Base-by-base conservation (phyloP, 1,140 invertebrate species). In the Sinella curviseta region DNA sequence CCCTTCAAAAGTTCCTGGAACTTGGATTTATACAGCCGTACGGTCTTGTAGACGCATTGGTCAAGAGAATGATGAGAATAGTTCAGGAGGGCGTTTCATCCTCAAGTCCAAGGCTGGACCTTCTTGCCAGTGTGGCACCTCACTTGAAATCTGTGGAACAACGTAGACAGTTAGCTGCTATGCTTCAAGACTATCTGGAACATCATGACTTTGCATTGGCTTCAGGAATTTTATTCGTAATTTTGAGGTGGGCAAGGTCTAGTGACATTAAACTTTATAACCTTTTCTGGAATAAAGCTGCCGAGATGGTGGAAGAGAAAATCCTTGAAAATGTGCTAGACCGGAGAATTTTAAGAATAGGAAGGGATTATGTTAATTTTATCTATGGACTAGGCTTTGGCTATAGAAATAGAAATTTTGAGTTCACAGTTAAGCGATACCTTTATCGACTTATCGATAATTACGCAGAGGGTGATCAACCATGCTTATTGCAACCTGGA, bases 291-390 rank as follows among this genome's bases (percentile, higher is more conserved):
- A 65, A 48, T 1, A 78, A 60, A 24, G 78, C 78, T 0, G n/a
- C 65, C 8, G 20, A 74, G 0, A 36, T 78, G 31, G 17, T 80
- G 4, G n/a, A 26, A 2, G 20, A 57, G 20, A 67, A 76, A 36
- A 0, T 28, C 16, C 8, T 34, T 20, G 36, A 75, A 1, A 33
- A 35, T 24, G 24, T 39, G 0, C 36, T 75, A 36, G 76, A 74
- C 60, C 74, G 24, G 16, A 35, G 8, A 75, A 78, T 78, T 20
- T 67, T 79, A 17, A 65, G 39, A 70, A 78, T 33, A 78, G 81
- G 75, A 57, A 80, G 16, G 65, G 84, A 77, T 17, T 90, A 90
- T 80, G 87, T 90, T 84, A 86, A 88, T 84, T 90, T 90, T 78
- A 88, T 88, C 79, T 87, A 86, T 14, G 88, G 89, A 78, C 81